Percentiles rank a stretch among this genome's conserved stretches.
Conservation (phyloP, 2,797 vertebrate genomes). For the Steatocranus sp. region DNA sequence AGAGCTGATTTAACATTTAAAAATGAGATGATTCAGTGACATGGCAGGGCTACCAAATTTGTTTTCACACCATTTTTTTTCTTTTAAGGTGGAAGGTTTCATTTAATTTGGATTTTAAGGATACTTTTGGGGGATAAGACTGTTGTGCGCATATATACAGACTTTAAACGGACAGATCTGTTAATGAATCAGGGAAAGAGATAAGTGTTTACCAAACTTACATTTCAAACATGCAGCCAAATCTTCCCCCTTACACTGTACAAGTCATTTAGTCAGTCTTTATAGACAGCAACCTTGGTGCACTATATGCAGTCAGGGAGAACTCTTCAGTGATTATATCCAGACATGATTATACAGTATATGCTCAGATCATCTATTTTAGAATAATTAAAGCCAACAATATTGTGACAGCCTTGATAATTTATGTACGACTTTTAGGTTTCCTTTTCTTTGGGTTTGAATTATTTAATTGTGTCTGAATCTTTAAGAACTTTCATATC, state of each 20-base stretch:
- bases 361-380: conserved; percentile 76
- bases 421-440: conserved; percentile 50
- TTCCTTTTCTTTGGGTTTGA: conserved; percentile 46
- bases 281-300: conserved; percentile 57
- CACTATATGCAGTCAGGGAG: conserved; percentile 67
- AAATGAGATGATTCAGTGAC: conserved; percentile 27
- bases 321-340: conserved; percentile 53
- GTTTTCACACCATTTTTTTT: conserved; percentile 22
- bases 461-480: conserved; percentile 40
- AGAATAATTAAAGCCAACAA: conserved; percentile 70
- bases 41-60: conserved; percentile 36
- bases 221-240: conserved; percentile 48
- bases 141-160: conserved; percentile 32
- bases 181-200: conserved; percentile 69
- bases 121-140: conserved; percentile 32
- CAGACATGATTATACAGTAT: conserved; percentile 61
- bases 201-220: conserved; percentile 65
- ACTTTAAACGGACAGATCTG: conserved; percentile 39
- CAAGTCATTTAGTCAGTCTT: conserved; percentile 45
- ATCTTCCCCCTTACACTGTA: conserved; percentile 33
- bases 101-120: conserved; percentile 25
- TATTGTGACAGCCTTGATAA: conserved; percentile 57
- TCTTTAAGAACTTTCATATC: conserved; percentile 14
- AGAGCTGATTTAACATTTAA: conserved; percentile 41
- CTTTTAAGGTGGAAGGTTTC: conserved; percentile 24